phyloP scores from a whole-genome alignment of 2,888 invertebrate species.

The Leptogaster cylindrica region DNA sequence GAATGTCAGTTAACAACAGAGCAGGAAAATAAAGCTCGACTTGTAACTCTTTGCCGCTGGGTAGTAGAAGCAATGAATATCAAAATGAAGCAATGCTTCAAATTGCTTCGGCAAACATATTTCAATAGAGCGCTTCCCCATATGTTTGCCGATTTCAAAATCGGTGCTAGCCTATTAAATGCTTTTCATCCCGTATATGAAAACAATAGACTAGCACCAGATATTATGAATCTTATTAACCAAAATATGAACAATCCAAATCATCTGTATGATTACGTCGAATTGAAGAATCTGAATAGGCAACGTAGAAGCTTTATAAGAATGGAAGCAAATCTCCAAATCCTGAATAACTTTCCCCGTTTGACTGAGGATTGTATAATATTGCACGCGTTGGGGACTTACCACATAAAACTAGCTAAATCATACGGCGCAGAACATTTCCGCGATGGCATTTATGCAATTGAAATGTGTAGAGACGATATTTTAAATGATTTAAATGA shows the following conservation, averaged over 20 bases:
- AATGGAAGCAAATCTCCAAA: not conserved
- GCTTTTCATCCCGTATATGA: not conserved
- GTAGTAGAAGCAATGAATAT: not conserved
- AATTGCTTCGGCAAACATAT: constrained; percentile 2
- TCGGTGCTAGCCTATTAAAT: not conserved
- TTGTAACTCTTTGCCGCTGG: not conserved
- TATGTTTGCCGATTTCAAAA: not conserved
- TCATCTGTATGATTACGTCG: not conserved
- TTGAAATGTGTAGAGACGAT: not conserved
- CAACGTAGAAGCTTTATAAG: not conserved
- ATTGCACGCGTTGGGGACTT: not conserved
- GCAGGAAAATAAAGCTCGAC: not conserved
- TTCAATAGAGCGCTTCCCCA: constrained; percentile 5
- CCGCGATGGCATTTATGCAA: not conserved
- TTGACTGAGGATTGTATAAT: not conserved
- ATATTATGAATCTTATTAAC: not conserved
- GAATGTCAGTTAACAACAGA: not conserved
- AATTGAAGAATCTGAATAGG: not conserved
- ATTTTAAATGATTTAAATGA: too few species aligned
- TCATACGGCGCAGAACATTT: not conserved
- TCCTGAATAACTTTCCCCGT: not conserved
- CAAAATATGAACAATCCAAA: not conserved
- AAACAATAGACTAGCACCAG: not conserved
- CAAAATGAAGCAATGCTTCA: not conserved
- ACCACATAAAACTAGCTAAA: not conserved